phyloP scores from a whole-genome alignment of 1,140 invertebrate genomes.

The Macrosteles quadrilineatus region DNA sequence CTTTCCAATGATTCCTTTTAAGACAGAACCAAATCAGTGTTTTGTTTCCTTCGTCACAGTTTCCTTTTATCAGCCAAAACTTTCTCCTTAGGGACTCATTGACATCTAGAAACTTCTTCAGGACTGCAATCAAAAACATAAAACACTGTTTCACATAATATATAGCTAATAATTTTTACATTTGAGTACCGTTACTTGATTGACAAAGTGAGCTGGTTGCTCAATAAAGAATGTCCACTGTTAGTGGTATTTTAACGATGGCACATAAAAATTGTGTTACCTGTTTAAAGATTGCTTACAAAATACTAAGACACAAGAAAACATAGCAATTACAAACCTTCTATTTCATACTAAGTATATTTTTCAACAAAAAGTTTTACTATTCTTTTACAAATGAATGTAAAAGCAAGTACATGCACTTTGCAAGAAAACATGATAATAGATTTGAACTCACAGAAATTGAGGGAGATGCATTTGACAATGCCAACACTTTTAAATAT shows the following conservation, averaged over 20 bases:
- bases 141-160: not conserved
- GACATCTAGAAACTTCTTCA: conserved; percentile 21
- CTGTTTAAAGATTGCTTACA: not conserved
- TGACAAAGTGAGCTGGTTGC: not conserved
- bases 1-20: not conserved
- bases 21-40: conserved; percentile 29
- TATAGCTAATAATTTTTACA: not conserved
- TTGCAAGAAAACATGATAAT: too few species aligned
- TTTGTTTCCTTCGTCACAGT: conserved; percentile 28
- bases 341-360: too few species aligned
- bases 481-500: too few species aligned
- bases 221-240: not conserved
- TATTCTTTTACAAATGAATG: too few species aligned
- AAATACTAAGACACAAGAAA: not conserved
- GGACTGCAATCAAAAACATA: conserved; percentile 24
- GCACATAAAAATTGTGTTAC: not conserved
- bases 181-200: not conserved
- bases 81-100: conserved; percentile 6
- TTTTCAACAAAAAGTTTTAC: too few species aligned
- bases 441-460: too few species aligned
- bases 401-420: too few species aligned
- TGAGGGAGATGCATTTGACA: too few species aligned
- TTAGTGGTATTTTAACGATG: not conserved
- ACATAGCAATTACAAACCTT: too few species aligned
- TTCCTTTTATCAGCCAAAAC: conserved; percentile 25